Conservation (phyloP, 2,888 invertebrate genomes). For the Phaonia tiefii region DNA sequence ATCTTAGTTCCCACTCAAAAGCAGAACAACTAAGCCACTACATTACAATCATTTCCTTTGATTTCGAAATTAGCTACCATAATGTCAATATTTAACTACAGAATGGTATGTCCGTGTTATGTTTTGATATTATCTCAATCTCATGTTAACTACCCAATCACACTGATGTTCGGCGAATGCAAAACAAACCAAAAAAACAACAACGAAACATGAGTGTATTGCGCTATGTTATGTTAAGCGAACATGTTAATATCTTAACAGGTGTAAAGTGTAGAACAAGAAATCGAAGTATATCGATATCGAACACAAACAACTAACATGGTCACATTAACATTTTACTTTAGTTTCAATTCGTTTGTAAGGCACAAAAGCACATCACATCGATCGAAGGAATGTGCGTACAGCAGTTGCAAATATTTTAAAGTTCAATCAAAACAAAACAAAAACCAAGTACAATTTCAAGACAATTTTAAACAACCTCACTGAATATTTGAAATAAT, state of each 20-base stretch:
- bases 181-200: constrained; percentile 26
- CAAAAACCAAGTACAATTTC: constrained; percentile 9
- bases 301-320: constrained; percentile 15
- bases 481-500: constrained; percentile 55
- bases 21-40: background rate
- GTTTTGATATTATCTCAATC: constrained; percentile 57
- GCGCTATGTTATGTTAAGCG: constrained; percentile 24
- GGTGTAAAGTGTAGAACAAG: constrained; percentile 60
- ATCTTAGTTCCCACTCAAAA: no score
- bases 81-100: constrained; percentile 48
- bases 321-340: constrained; percentile 59
- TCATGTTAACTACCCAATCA: background rate
- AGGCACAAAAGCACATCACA: constrained; percentile 48
- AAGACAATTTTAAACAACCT: constrained; percentile 30
- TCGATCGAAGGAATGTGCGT: constrained; percentile 56
- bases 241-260: constrained; percentile 35
- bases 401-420: constrained; percentile 66
- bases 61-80: constrained; percentile 44
- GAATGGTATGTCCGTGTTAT: constrained; percentile 63
- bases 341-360: constrained; percentile 63
- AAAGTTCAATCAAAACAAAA: constrained; percentile 45
- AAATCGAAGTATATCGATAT: constrained; percentile 57
- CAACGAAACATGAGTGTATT: constrained; percentile 10
- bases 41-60: constrained; percentile 13
- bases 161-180: background rate